Evolutionary conservation across 2,113 vertebrate genomes (phyloP).

Genomic region (Willisornis vidua): DNA sequence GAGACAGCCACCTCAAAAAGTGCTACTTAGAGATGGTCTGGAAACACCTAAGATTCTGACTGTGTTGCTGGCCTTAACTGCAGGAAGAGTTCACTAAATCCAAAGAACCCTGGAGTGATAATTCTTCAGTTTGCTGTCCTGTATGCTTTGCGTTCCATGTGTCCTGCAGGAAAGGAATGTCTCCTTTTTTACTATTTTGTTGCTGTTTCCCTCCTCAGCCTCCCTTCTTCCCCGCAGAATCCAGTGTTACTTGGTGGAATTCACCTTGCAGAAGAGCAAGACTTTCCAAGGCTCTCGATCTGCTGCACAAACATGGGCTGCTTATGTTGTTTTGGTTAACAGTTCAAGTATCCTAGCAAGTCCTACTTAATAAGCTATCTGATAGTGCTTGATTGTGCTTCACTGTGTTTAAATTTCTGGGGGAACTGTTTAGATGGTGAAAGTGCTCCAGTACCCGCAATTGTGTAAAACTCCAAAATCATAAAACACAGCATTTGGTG

Average conservation of each 20-base stretch:
- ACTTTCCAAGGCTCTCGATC: not conserved
- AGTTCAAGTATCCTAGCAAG: conserved; percentile 43
- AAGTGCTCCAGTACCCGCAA: conserved; percentile 2
- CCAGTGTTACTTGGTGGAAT: not conserved
- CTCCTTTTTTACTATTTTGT: not conserved
- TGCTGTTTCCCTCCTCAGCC: not conserved
- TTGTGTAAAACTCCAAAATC: conserved; percentile 44
- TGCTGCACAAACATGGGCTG: not conserved
- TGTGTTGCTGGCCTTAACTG: not conserved
- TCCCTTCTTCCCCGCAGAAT: not conserved
- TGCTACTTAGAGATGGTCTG: not conserved
- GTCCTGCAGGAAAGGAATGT: not conserved
- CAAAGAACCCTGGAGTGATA: not conserved
- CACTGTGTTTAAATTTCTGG: conserved; percentile 41
- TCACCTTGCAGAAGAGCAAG: not conserved
- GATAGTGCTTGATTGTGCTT: conserved; percentile 56
- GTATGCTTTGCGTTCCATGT: not conserved
- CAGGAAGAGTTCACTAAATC: not conserved
- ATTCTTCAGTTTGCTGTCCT: not conserved
- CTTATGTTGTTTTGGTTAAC: conserved; percentile 15
- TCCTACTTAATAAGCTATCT: conserved; percentile 46
- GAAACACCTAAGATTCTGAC: not conserved
- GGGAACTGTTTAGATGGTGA: conserved; percentile 47
- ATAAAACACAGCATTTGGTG: not conserved
- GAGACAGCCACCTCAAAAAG: not conserved